These are phyloP conservation scores for Danio aesculapii DNA, from an alignment of 2,797 vertebrate genomes.

Conservation along the genomic window DNA sequence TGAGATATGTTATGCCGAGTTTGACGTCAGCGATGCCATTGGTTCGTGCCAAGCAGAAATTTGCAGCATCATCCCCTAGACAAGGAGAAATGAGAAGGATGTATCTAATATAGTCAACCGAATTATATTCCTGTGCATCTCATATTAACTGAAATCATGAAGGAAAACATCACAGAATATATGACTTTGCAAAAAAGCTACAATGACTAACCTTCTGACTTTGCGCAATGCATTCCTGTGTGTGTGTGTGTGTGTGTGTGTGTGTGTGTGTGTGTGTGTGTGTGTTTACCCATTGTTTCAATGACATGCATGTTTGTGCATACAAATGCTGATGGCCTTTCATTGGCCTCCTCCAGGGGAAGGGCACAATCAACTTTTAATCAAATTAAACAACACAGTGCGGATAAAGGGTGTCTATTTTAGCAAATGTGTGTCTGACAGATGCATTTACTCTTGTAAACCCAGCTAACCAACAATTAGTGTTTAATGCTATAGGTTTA, in stretches of 20 bases:
- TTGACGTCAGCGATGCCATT: neutral
- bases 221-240: neutral
- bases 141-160: neutral
- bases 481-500: no score
- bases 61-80: neutral
- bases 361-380: constrained; percentile 20
- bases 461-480: neutral
- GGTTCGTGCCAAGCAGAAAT: neutral
- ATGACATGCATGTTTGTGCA: constrained; percentile 34
- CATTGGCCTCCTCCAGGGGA: constrained; percentile 17
- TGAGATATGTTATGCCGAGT: neutral
- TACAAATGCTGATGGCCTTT: constrained; percentile 34
- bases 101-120: neutral
- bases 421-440: constrained; percentile 18
- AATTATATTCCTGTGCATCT: neutral
- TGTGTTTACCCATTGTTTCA: constrained; percentile 19
- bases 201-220: neutral
- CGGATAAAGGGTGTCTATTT: constrained; percentile 11
- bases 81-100: constrained; percentile 13
- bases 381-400: constrained; percentile 10
- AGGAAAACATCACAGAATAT: neutral
- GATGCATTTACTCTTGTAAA: constrained; percentile 10
- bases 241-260: constrained; percentile 7
- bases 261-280: neutral
- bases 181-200: neutral